phyloP scores from a whole-genome alignment of 2,797 vertebrate genomes.

The Vespertilio murinus region DNA sequence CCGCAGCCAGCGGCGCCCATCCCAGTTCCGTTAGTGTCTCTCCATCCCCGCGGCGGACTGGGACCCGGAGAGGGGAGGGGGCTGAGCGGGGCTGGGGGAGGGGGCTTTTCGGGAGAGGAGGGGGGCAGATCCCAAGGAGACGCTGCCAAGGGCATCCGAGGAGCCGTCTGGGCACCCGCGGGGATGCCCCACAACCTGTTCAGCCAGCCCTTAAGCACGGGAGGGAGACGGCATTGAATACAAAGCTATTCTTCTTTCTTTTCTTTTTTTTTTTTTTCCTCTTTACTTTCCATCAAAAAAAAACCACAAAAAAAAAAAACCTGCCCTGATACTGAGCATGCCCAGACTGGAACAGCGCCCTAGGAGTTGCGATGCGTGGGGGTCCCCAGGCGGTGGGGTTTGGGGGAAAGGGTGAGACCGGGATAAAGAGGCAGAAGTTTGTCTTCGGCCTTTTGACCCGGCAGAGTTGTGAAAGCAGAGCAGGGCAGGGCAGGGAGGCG shows the following conservation, averaged over 20 bases:
- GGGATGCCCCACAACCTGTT: constrained; percentile 59
- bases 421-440: constrained; percentile 73
- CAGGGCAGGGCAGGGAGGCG: not conserved
- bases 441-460: constrained; percentile 68
- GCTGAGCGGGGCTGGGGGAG: constrained; percentile 1
- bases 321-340: constrained; percentile 78
- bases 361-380: constrained; percentile 56
- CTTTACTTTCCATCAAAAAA: constrained; percentile 73
- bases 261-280: not conserved
- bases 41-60: constrained; percentile 78
- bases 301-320: not conserved
- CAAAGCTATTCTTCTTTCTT: constrained; percentile 60
- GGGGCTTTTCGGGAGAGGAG: not conserved
- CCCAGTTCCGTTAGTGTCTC: constrained; percentile 76
- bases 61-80: not conserved
- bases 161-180: constrained; percentile 46
- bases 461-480: constrained; percentile 56
- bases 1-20: constrained; percentile 85
- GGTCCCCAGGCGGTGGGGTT: not conserved
- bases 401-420: not conserved
- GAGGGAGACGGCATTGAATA: constrained; percentile 56
- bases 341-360: constrained; percentile 63
- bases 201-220: constrained; percentile 36
- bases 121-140: constrained; percentile 76
- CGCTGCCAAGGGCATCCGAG: constrained; percentile 81